A percentile compares a stretch with the other conserved stretches of the same genome.
These are phyloP conservation scores for Villa cingulata DNA, from an alignment of 2,888 invertebrate genomes.

Conservation along the genomic window DNA sequence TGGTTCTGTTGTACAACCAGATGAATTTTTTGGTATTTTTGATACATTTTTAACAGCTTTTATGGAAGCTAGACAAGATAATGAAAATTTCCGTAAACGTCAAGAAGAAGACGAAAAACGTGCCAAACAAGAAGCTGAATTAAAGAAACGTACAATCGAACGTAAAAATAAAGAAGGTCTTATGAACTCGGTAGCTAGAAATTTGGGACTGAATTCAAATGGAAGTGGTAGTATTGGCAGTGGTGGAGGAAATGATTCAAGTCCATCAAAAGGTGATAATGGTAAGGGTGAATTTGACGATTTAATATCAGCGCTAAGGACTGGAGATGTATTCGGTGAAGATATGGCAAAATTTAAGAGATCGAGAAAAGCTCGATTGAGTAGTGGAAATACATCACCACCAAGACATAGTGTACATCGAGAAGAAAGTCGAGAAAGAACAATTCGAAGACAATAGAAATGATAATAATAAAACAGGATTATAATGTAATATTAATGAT, in stretches of 20 bases:
- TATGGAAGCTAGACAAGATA: constrained; percentile 74
- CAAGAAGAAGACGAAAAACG: constrained; percentile 84
- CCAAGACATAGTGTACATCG: constrained; percentile 49
- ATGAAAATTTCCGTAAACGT: constrained; percentile 67
- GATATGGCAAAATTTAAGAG: constrained; percentile 87
- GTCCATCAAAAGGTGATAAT: constrained; percentile 29
- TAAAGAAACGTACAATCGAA: constrained; percentile 74
- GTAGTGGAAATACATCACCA: constrained; percentile 43
- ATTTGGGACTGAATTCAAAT: constrained; percentile 47
- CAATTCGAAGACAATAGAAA: constrained; percentile 35
- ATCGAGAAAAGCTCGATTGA: constrained; percentile 52
- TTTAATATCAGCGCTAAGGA: constrained; percentile 82
- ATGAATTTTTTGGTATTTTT: constrained; percentile 87
- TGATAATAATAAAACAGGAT: too few relatives aligned
- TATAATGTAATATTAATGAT: too few relatives aligned
- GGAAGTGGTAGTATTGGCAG: constrained; percentile 23
- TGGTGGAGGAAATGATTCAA: constrained; percentile 23
- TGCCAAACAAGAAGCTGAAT: constrained; percentile 74
- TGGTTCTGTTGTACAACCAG: constrained; percentile 67
- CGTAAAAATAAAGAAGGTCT: constrained; percentile 68
- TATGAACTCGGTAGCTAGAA: constrained; percentile 58
- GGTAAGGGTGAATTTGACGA: constrained; percentile 90
- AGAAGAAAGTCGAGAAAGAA: constrained; percentile 54
- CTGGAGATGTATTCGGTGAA: constrained; percentile 91
- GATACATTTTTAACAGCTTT: constrained; percentile 75